Evolutionary conservation across 2,113 vertebrate genomes (phyloP).

Genomic region (Climacteris rufus): DNA sequence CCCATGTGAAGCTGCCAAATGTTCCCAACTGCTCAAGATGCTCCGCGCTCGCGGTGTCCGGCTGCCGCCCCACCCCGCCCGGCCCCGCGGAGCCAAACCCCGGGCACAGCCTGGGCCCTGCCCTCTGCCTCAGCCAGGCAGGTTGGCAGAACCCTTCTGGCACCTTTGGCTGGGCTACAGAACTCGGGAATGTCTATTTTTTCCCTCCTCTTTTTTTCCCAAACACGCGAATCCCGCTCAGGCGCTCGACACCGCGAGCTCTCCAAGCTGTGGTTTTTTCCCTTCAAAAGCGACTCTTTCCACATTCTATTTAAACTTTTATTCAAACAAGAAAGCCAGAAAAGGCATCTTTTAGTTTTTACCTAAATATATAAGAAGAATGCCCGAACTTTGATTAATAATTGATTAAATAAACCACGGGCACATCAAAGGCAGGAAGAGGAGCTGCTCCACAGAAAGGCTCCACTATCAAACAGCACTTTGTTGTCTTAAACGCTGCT

Average conservation of each 20-base stretch:
- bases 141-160: not conserved
- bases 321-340: conserved; percentile 80
- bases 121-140: not conserved
- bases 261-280: not conserved
- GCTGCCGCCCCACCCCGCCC: conserved; percentile 6
- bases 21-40: conserved; percentile 55
- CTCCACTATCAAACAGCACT: conserved; percentile 90
- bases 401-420: conserved; percentile 94
- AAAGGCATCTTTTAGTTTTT: conserved; percentile 87
- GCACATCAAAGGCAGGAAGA: conserved; percentile 98
- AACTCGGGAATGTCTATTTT: not conserved
- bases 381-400: conserved; percentile 98
- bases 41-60: conserved; percentile 56
- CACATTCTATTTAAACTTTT: conserved; percentile 73
- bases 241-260: conserved; percentile 14
- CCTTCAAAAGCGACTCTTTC: conserved; percentile 64
- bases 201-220: not conserved
- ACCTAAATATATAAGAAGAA: conserved; percentile 88
- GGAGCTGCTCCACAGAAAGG: conserved; percentile 83
- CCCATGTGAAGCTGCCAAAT: conserved; percentile 73
- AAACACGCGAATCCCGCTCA: not conserved
- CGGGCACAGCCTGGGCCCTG: conserved; percentile 30
- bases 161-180: not conserved
- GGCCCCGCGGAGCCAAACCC: conserved; percentile 26
- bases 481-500: conserved; percentile 94